Evolutionary conservation across 2,113 vertebrate genomes (phyloP).

Genomic region (human (Homo sapiens)): GRCh38 chr11:74135501-74136000

Average conservation of each 20-base stretch:
- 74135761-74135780: not conserved
- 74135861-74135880: no score
- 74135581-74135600: not conserved
- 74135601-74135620: not conserved
- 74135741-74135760: not conserved
- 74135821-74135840: no score
- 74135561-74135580: not conserved
- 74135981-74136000: no score
- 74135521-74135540: not conserved
- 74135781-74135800: not conserved
- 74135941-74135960: no score
- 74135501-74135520: constrained; percentile 4
- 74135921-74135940: no score
- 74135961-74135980: no score
- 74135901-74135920: no score
- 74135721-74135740: constrained; percentile 20
- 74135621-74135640: not conserved
- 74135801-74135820: not conserved
- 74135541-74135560: not conserved
- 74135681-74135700: not conserved
- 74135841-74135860: no score
- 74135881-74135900: no score
- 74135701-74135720: not conserved
- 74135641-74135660: constrained; percentile 2
- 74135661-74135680: not conserved